Percentiles rank a stretch among this genome's conserved stretches.
Conservation (phyloP, 2,113 vertebrate genomes). For the Alligator sinensis region DNA sequence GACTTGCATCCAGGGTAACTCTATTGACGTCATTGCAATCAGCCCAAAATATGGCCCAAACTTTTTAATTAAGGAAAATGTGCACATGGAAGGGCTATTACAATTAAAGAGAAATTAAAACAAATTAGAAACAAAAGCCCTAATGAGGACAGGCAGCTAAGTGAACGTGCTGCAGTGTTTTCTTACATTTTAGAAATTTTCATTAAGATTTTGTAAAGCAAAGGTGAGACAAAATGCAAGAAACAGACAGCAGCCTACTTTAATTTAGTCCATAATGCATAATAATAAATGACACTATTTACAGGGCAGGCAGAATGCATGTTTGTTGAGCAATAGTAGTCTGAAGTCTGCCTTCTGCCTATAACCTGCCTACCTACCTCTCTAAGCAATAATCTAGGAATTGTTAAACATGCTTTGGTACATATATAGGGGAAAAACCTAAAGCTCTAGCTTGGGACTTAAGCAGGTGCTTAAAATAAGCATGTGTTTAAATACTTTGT, state of each 20-base stretch:
- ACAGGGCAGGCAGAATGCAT: neutral
- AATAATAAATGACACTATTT: neutral
- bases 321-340: neutral
- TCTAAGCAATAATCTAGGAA: too few species aligned
- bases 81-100: neutral
- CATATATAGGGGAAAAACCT: neutral
- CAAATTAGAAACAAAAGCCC: neutral
- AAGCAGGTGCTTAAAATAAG: neutral
- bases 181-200: neutral
- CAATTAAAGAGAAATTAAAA: neutral
- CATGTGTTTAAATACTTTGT: neutral
- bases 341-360: neutral
- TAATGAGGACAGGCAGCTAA: neutral
- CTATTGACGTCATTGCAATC: neutral
- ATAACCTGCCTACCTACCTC: too few species aligned
- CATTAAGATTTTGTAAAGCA: constrained; percentile 5
- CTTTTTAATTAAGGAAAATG: neutral
- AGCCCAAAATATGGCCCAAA: neutral
- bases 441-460: neutral
- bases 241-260: neutral
- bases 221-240: neutral
- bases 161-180: neutral
- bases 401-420: neutral
- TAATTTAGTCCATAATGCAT: neutral
- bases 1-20: neutral